Percentiles rank a stretch among this genome's conserved stretches.
phyloP scores from a whole-genome alignment of 2,888 invertebrate genomes.

The Theodoxus fluviatilis region DNA sequence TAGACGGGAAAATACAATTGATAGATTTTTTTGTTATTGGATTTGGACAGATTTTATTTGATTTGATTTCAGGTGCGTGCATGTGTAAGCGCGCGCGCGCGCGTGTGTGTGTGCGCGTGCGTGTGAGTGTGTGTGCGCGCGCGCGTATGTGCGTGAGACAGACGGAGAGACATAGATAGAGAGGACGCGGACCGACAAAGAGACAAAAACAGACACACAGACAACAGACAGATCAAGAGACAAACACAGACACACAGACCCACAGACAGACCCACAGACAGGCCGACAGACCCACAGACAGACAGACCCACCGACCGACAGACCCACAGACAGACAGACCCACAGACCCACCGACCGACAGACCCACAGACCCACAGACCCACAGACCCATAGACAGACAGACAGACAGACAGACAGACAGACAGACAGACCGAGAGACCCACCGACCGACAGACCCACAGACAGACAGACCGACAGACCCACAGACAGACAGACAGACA shows the following conservation, averaged over 20 bases:
- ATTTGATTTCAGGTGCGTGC: neutral
- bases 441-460: neutral
- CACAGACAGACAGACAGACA: neutral
- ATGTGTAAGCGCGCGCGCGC: neutral
- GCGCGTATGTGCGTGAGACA: neutral
- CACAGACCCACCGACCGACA: neutral
- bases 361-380: neutral
- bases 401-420: neutral
- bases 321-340: neutral
- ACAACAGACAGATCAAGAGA: neutral
- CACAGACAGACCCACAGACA: too few species aligned
- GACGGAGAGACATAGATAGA: neutral
- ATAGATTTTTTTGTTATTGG: too few species aligned
- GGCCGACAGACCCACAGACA: too few species aligned
- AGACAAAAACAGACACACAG: neutral
- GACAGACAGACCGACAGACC: neutral
- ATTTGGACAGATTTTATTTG: neutral
- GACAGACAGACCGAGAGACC: neutral
- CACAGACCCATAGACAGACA: neutral
- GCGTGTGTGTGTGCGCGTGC: conserved; percentile 5
- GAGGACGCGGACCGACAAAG: neutral
- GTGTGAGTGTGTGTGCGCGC: conserved; percentile 4
- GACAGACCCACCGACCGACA: neutral
- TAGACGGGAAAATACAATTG: too few species aligned
- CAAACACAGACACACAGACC: too few species aligned